Base-by-base conservation (phyloP, 2,797 vertebrate species). In the Psittacula echo region DNA sequence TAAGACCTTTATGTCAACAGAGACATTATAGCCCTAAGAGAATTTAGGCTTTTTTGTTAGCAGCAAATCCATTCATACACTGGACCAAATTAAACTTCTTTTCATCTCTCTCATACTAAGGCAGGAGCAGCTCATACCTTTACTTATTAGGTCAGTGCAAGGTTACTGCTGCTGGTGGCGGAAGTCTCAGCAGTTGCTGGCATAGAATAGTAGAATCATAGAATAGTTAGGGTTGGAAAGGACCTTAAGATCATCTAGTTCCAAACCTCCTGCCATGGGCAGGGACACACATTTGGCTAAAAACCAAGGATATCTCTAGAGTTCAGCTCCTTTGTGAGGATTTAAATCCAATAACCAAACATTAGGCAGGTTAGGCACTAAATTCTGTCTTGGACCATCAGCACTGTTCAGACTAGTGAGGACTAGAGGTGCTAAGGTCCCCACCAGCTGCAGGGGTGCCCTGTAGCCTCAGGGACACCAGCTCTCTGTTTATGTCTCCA, bases 81-180 rank as follows among this genome's bases (percentile, higher is more conserved):
- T 23, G 15, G 60, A 21, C 51, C n/a, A 65, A 54, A 88, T 72
- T 71, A 86, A 93, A 77, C 7, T 23, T 67, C n/a, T 71, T 78
- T 77, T 71, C 51, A 37, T 64, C 67, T 87, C 9, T 74, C 41
- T 85, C 56, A 54, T 41, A 11, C 54, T 30, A 27, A 74, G 27
- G 23, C 66, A 85, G 89, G 15, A 75, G 30, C 37, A 76, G 67
- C 60, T 94, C 2, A 0, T 80, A 73, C 85, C 39, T 85, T 74
- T 93, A 82, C 45, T 48, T 45, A 76, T 81, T 81, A 68, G 66
- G 89, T 87, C 84, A 51, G 50, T 47, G 71, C 54, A 60, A 90
- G 60, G 74, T 93, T 90, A 85, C 66, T 92, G 71, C 58, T 94
- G 62, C 74, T 89, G 66, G 24, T 84, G 61, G n/a, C 75, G 24